phyloP scores from a whole-genome alignment of 2,113 vertebrate genomes.

The Leucopternis melanops region DNA sequence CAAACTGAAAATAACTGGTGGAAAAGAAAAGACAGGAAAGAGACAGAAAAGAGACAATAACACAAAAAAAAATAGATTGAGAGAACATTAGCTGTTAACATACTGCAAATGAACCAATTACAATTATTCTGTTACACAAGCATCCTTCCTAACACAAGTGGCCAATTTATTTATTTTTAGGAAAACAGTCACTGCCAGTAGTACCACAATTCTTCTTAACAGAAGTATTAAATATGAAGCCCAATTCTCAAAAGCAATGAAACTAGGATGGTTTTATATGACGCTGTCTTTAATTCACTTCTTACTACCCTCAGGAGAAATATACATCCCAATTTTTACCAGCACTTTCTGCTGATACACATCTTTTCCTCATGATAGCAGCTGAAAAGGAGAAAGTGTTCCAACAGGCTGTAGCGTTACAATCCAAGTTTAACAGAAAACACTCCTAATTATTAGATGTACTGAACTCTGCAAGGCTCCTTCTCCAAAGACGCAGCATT shows the following conservation, averaged over 20 bases:
- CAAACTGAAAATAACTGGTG: background rate
- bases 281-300: background rate
- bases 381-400: background rate
- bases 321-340: background rate
- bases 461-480: background rate
- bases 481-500: background rate
- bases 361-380: background rate
- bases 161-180: background rate
- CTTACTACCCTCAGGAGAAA: constrained; percentile 2
- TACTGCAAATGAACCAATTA: background rate
- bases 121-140: background rate
- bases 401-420: background rate
- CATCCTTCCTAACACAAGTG: background rate
- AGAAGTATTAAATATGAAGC: constrained; percentile 4
- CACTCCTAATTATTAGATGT: background rate
- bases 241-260: constrained; percentile 28
- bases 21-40: background rate
- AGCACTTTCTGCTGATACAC: background rate
- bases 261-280: background rate
- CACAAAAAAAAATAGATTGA: background rate
- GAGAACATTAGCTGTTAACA: background rate
- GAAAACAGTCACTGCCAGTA: background rate
- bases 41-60: background rate
- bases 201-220: background rate
- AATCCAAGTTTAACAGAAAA: background rate